Evolutionary conservation across 2,797 vertebrate species (phyloP).

Genomic region (Hemitrygon akajei): DNA sequence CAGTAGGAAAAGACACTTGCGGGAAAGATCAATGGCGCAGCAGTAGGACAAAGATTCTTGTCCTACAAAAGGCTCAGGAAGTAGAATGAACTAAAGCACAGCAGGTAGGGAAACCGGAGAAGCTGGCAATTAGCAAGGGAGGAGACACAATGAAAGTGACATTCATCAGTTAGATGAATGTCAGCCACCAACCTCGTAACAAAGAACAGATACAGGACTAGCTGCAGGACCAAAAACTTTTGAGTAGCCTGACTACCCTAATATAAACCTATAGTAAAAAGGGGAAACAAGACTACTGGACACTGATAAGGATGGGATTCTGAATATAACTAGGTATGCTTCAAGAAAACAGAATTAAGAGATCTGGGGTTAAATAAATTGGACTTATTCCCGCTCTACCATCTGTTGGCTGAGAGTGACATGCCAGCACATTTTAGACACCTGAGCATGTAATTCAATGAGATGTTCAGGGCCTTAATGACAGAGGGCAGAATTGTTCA

Average conservation of each 20-base stretch:
- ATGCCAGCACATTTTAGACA: no score
- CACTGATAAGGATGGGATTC: neutral
- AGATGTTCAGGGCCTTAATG: no score
- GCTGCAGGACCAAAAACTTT: neutral
- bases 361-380: neutral
- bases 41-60: neutral
- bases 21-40: no score
- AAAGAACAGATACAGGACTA: neutral
- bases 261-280: neutral
- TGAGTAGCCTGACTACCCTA: no score
- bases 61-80: neutral
- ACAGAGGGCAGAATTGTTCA: no score
- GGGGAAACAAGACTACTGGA: neutral
- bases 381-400: neutral
- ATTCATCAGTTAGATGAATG: neutral
- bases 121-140: neutral
- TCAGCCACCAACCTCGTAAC: neutral
- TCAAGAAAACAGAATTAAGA: neutral
- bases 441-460: no score
- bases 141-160: neutral
- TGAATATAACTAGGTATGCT: neutral
- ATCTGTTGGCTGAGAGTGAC: neutral
- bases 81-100: neutral
- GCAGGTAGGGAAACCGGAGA: neutral
- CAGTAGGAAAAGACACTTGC: no score